Evolutionary conservation across 1,140 invertebrate species (phyloP), one percentile per base, ranked within the genome.

Genomic region (Mizuhopecten yessoensis): DNA sequence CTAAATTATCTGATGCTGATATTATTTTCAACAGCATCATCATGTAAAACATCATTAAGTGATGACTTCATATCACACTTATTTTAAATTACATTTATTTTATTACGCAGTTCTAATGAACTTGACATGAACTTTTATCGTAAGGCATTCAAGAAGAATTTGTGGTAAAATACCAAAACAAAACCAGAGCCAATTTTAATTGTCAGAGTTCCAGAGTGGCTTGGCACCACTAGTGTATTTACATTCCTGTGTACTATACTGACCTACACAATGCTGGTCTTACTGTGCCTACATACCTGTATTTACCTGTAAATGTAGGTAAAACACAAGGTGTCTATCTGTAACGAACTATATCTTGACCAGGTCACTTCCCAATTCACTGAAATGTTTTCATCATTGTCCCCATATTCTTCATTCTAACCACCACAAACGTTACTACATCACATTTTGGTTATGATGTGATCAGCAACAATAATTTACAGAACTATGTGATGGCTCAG

Each of bases 261-360:
- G 57, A 75, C 57, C 57, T n/a, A 29, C n/a, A 75, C 57, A 75
- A 29, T 75, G 11, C 57, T 75, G 5, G 36, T 39, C 36, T 13
- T 7, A 5, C 36, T 39, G 36, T 39, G 13, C 13, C 36, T 39
- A 39, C 5, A 75, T n/a, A 75, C 57, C 57, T 29, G 17, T 75
- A 29, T 75, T 29, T 75, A 75, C 17, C 57, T 75, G 17, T 17
- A 75, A n/a, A n/a, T n/a, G n/a, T 13, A 39, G 36, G 36, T 39
- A 13, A 13, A 29, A n/a, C 57, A 29, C 3, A 75, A 75, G 23
- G 57, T 75, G n/a, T 1, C 17, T 45, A 45, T 45, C 57, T 29
- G 57, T 75, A 75, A 75, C 57, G n/a, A 17, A 75, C 57, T 75
- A 75, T n/a, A 75, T 75, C n/a, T 7, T 75, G 57, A 75, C 57